A percentile compares a stretch with the other conserved stretches of the same genome.
Evolutionary conservation across 2,113 vertebrate genomes (phyloP).

Genomic region (Lagenorhynchus albirostris): DNA sequence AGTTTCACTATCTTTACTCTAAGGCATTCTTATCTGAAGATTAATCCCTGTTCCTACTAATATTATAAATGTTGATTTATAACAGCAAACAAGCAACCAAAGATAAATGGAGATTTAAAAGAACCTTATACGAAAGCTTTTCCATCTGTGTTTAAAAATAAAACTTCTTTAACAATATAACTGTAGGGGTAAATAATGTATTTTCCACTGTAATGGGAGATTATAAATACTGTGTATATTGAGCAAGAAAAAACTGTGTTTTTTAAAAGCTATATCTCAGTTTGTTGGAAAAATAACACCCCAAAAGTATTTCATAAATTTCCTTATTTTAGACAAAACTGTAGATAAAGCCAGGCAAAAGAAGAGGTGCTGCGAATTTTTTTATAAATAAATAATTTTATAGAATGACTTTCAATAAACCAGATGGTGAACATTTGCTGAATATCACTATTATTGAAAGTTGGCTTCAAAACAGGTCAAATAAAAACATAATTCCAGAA

Average conservation of each 20-base stretch:
- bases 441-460: constrained; percentile 64
- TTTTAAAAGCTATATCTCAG: not conserved
- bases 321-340: constrained; percentile 66
- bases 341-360: constrained; percentile 43
- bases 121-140: not conserved
- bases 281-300: constrained; percentile 38
- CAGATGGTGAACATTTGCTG: constrained; percentile 73
- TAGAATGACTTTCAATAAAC: constrained; percentile 64
- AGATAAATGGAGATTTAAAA: constrained; percentile 46
- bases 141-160: constrained; percentile 24
- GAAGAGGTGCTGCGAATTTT: constrained; percentile 48
- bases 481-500: not conserved
- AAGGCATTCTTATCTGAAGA: constrained; percentile 44
- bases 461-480: constrained; percentile 38
- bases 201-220: not conserved
- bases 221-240: not conserved
- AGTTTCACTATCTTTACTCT: constrained; percentile 43
- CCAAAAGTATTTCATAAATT: constrained; percentile 34
- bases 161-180: constrained; percentile 40
- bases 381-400: constrained; percentile 74
- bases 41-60: constrained; percentile 50
- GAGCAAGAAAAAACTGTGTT: not conserved
- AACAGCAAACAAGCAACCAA: constrained; percentile 35
- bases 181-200: constrained; percentile 32
- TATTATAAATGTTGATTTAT: constrained; percentile 51